Evolutionary conservation across 2,113 vertebrate species (phyloP).

Genomic region (Epinephelus cyanopodus): DNA sequence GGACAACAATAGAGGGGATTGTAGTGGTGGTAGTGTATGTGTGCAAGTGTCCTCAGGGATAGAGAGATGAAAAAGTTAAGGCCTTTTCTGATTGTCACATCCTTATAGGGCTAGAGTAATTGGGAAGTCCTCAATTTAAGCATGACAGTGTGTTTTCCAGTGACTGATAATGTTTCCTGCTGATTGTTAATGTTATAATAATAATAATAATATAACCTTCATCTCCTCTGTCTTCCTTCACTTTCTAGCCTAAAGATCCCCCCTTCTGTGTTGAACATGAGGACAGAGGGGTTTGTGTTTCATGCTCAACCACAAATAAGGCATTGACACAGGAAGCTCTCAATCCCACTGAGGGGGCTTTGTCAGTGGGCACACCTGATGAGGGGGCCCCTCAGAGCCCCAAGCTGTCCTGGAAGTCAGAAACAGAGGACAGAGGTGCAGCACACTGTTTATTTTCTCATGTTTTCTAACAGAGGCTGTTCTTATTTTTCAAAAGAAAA

Average conservation of each 20-base stretch:
- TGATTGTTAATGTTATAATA: not conserved
- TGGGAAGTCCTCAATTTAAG: too few species aligned
- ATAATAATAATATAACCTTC: not conserved
- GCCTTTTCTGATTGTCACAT: not conserved
- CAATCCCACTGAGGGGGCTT: slow-evolving; percentile 60
- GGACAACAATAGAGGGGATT: not conserved
- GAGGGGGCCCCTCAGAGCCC: slow-evolving; percentile 20
- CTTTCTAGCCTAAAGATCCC: slow-evolving; percentile 49
- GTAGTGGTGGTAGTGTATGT: not conserved
- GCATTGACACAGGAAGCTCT: slow-evolving; percentile 81
- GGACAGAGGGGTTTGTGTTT: slow-evolving; percentile 74
- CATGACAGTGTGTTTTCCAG: not conserved
- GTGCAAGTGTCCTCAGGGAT: not conserved
- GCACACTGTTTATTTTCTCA: not conserved
- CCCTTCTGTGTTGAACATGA: slow-evolving; percentile 53
- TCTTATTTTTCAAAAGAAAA: not conserved
- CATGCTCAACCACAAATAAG: slow-evolving; percentile 88
- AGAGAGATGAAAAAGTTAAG: not conserved
- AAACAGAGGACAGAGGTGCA: slow-evolving; percentile 59
- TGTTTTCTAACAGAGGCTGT: not conserved
- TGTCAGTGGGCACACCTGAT: not conserved
- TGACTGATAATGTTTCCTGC: too few species aligned
- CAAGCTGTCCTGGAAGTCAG: slow-evolving; percentile 46
- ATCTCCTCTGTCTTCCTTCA: not conserved
- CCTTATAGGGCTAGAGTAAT: not conserved